A percentile compares a stretch with the other conserved stretches of the same genome.
Evolutionary conservation across 2,113 vertebrate species (phyloP).

Genomic region (Puma concolor): DNA sequence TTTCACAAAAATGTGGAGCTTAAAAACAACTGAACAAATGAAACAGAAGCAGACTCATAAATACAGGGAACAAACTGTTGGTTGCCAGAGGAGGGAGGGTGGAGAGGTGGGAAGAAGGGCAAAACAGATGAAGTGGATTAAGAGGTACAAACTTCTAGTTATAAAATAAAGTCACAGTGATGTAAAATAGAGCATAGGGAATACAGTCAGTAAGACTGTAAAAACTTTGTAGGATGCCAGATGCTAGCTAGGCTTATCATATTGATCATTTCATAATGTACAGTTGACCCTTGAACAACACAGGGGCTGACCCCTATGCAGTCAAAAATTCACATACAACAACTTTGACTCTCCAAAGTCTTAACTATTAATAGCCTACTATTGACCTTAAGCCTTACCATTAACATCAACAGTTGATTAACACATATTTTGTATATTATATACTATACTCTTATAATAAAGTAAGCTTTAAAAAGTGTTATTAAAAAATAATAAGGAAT

Average conservation of each 20-base stretch:
- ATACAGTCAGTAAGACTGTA: neutral
- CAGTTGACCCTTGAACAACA: neutral
- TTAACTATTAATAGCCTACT: neutral
- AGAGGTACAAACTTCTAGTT: neutral
- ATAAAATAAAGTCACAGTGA: neutral
- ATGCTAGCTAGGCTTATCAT: neutral
- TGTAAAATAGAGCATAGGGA: neutral
- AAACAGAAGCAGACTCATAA: neutral
- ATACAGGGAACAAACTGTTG: neutral
- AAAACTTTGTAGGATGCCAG: neutral
- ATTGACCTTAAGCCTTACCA: neutral
- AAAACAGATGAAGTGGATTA: neutral
- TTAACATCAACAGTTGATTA: neutral
- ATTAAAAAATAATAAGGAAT: no score
- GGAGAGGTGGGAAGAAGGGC: neutral
- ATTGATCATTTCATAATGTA: neutral
- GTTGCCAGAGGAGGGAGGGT: neutral
- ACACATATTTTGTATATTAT: neutral
- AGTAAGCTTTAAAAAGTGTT: no score
- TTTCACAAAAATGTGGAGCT: neutral
- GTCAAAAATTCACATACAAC: neutral
- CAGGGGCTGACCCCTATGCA: neutral
- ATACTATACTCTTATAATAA: neutral
- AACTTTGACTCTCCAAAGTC: neutral
- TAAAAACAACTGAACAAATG: neutral